A percentile compares a stretch with the other conserved stretches of the same genome.
These are phyloP conservation scores for Eulemur rubriventer DNA, from an alignment of 2,797 vertebrate species.

Conservation along the genomic window DNA sequence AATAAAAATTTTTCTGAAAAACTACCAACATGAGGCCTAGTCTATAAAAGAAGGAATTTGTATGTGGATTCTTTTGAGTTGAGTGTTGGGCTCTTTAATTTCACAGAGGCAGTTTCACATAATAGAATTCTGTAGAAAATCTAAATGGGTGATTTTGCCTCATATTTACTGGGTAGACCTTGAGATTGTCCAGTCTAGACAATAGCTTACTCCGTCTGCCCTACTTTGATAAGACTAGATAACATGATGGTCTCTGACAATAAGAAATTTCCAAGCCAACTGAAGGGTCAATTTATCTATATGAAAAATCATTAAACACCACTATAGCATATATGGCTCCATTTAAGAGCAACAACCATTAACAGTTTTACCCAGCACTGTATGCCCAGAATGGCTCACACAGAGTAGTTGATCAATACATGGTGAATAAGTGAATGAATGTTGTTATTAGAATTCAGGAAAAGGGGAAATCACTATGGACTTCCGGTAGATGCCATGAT, in stretches of 20 bases:
- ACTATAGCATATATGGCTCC: background rate
- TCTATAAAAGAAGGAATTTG: background rate
- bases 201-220: background rate
- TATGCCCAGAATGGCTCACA: background rate
- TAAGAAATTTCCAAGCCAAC: background rate
- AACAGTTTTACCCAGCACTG: background rate
- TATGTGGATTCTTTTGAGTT: background rate
- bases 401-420: background rate
- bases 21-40: background rate
- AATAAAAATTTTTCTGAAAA: slow-evolving; percentile 35
- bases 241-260: background rate
- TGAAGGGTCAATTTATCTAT: background rate
- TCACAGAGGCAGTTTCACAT: background rate
- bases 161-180: background rate
- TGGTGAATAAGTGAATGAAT: background rate
- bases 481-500: background rate
- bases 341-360: background rate
- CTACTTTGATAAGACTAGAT: background rate
- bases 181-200: background rate
- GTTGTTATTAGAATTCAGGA: background rate
- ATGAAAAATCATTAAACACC: background rate
- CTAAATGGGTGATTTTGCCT: background rate
- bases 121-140: slow-evolving; percentile 22
- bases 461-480: background rate
- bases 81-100: background rate